These are phyloP conservation scores for Rhimphoctona megacephalus DNA, from an alignment of 2,888 invertebrate species.

Conservation along the genomic window DNA sequence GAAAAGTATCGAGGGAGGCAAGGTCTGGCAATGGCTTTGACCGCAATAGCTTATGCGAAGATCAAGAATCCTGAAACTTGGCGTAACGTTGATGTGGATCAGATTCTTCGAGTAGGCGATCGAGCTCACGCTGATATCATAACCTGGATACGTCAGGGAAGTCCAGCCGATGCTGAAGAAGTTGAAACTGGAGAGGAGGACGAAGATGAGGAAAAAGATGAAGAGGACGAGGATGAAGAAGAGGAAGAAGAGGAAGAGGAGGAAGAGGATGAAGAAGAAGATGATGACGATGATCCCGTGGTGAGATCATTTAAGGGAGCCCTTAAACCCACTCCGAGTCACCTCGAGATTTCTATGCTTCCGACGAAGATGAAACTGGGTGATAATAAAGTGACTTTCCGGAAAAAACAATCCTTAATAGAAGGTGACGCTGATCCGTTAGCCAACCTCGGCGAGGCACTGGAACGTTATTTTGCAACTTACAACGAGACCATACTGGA, in stretches of 20 bases:
- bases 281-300: constrained; percentile 54
- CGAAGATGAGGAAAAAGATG: constrained; percentile 59
- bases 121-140: constrained; percentile 73
- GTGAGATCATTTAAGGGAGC: constrained; percentile 54
- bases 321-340: constrained; percentile 71
- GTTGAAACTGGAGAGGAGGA: constrained; percentile 64
- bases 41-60: constrained; percentile 75
- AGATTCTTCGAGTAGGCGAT: constrained; percentile 75
- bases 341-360: constrained; percentile 77
- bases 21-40: constrained; percentile 77
- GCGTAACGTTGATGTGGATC: constrained; percentile 78
- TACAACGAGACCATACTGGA: constrained; percentile 79
- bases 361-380: constrained; percentile 76
- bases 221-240: constrained; percentile 69
- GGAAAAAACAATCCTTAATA: constrained; percentile 72
- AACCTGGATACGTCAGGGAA: constrained; percentile 75
- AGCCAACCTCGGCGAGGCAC: constrained; percentile 80
- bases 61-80: constrained; percentile 75
- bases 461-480: constrained; percentile 78
- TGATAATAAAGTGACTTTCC: constrained; percentile 73
- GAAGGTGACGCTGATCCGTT: constrained; percentile 79
- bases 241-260: constrained; percentile 64
- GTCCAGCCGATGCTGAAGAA: constrained; percentile 65
- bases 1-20: constrained; percentile 75
- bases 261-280: constrained; percentile 62